A percentile compares a stretch with the other conserved stretches of the same genome.
Evolutionary conservation across 2,797 vertebrate genomes (phyloP).

Genomic region (Galago senegalensis): DNA sequence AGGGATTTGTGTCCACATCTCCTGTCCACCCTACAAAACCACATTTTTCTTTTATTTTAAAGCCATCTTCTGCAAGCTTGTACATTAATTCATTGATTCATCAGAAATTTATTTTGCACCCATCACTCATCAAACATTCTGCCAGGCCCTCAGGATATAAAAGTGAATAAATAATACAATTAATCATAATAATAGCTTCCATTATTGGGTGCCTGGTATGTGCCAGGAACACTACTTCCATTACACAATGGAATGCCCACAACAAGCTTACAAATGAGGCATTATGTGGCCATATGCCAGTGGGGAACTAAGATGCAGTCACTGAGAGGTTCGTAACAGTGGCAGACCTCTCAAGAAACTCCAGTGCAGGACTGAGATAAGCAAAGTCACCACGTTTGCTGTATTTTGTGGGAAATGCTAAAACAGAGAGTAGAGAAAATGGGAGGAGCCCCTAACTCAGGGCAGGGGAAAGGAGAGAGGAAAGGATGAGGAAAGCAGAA

Average conservation of each 20-base stretch:
- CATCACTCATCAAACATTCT: constrained; percentile 14
- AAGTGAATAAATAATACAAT: constrained; percentile 73
- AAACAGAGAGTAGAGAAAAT: neutral
- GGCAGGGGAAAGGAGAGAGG: neutral
- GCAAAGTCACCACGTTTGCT: neutral
- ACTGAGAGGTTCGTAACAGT: neutral
- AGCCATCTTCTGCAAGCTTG: constrained; percentile 15
- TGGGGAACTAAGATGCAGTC: constrained; percentile 20
- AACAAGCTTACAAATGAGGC: constrained; percentile 37
- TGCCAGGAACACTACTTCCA: constrained; percentile 51
- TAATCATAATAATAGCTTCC: constrained; percentile 72
- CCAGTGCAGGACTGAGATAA: neutral
- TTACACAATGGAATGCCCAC: constrained; percentile 55
- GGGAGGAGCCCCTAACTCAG: neutral
- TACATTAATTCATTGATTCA: constrained; percentile 71
- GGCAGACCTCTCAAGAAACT: constrained; percentile 30
- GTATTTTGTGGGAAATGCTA: constrained; percentile 19
- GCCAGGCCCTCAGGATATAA: constrained; percentile 46
- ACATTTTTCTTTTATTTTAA: constrained; percentile 45
- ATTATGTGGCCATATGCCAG: neutral
- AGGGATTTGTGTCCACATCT: neutral
- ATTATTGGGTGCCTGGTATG: constrained; percentile 45
- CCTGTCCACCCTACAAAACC: constrained; percentile 18
- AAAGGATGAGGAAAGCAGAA: neutral
- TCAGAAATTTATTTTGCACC: constrained; percentile 63